Evolutionary conservation across 2,888 invertebrate genomes (phyloP).

Genomic region (Platerodrilus igneus): DNA sequence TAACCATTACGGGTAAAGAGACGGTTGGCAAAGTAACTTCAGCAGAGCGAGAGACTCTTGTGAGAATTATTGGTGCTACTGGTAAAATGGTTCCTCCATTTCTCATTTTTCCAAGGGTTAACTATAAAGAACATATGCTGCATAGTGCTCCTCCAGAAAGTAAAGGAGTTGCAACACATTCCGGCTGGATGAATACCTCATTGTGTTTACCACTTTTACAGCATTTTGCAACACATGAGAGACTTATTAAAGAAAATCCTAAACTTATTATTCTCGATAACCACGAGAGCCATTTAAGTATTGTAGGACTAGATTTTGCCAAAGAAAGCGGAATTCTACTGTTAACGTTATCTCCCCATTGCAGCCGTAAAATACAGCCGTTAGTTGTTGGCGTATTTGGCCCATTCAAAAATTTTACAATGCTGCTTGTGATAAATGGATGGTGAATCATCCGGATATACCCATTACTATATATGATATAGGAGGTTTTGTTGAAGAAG

Average conservation of each 20-base stretch:
- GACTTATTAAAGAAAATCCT: conserved; percentile 21
- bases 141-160: not conserved
- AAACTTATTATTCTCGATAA: conserved; percentile 2
- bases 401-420: conserved; percentile 1
- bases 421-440: not conserved
- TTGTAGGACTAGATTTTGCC: conserved; percentile 1
- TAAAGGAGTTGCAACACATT: conserved; percentile 1
- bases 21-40: no score
- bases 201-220: conserved; percentile 27
- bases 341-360: conserved; percentile 6
- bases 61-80: not conserved
- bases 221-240: conserved; percentile 34
- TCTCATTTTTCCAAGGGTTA: conserved; percentile 3
- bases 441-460: no score
- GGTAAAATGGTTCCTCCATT: conserved; percentile 1
- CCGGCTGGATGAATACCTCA: conserved; percentile 5
- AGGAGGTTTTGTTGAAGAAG: no score
- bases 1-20: no score
- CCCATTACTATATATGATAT: no score
- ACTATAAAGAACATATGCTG: conserved; percentile 4
- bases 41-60: conserved; percentile 1
- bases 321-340: conserved; percentile 1
- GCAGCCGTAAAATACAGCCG: not conserved
- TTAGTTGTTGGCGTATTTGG: no score
- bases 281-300: conserved; percentile 1